Base-by-base conservation (phyloP, 1,140 invertebrate species). In the Drosophila repletoides region DNA sequence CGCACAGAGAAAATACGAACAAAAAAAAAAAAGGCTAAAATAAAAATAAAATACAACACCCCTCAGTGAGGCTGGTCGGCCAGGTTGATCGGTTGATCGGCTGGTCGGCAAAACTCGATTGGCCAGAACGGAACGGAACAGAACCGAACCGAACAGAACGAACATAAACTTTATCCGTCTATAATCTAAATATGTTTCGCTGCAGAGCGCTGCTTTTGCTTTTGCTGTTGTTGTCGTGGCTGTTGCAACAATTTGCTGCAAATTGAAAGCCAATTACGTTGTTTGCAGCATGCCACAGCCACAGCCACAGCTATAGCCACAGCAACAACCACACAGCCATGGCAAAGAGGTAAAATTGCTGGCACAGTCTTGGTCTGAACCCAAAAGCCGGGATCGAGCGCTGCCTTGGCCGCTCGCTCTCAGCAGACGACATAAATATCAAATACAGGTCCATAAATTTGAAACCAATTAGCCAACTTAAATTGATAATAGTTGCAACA, bases 361-460 rank as follows among this genome's bases (percentile, higher is more conserved):
- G 43, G 31, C 12, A 15, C 2, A 26, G 58, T 28, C 52, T 22
- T 48, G 52, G 36, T n/a, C 21, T 4, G 21, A 41, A 48, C 31
- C 33, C 26, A 6, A 61, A 36, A 12, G 21, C 5, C 29, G 31
- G 7, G 40, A 29, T 10, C 1, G 10, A 17, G 31, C 7, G 29
- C 38, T 26, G 36, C 12, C 21, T 14, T 36, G 38, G 51, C 59
- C 63, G 64, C 55, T 48, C 24, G 34, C 14, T 26, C 29, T 36
- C 15, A 43, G 63, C 65, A 86, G 72, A 80, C 86, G 84, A 86
- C 86, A 88, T 88, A 88, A 88, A 88, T 88, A 88, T 88, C 84
- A 88, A 88, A 88, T 84, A 88, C 84, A 88, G 84, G 84, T 88
- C 84, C 84, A 88, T 88, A 88, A 88, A 88, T 88, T 88, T 84